Percentiles rank a stretch among this genome's conserved stretches.
Evolutionary conservation across 2,888 invertebrate genomes (phyloP).

Genomic region (Cybosia mesomella): DNA sequence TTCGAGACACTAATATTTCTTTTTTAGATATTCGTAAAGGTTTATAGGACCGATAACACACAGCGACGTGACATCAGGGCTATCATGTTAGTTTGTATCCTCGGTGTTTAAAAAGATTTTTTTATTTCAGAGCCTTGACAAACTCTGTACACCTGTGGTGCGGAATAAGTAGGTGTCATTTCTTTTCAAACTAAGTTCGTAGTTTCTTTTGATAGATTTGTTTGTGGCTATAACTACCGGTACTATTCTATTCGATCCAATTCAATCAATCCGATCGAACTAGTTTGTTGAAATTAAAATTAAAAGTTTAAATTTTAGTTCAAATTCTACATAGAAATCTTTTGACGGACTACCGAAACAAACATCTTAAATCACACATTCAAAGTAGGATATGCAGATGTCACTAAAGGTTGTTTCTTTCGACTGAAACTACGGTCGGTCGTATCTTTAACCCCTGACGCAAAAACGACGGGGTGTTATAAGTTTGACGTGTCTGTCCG

Average conservation of each 20-base stretch:
- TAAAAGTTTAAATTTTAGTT: not conserved
- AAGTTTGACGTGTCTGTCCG: too few species aligned
- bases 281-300: not conserved
- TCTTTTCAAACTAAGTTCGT: not conserved
- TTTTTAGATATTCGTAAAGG: not conserved
- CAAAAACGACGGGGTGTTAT: too few species aligned
- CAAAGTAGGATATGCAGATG: not conserved
- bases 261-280: not conserved
- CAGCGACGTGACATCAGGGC: not conserved
- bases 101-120: not conserved
- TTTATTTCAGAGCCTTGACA: not conserved
- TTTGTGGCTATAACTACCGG: not conserved
- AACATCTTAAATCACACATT: not conserved
- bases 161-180: too few species aligned
- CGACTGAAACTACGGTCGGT: not conserved
- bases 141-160: too few species aligned
- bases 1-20: conserved; percentile 24
- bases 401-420: not conserved
- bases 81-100: not conserved
- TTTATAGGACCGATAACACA: not conserved
- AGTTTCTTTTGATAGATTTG: not conserved
- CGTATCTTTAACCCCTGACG: too few species aligned
- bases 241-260: not conserved
- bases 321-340: too few species aligned
- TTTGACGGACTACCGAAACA: too few species aligned